A percentile compares a stretch with the other conserved stretches of the same genome.
Conservation (phyloP, 2,797 vertebrate genomes). For the Smutsia temminckii region DNA sequence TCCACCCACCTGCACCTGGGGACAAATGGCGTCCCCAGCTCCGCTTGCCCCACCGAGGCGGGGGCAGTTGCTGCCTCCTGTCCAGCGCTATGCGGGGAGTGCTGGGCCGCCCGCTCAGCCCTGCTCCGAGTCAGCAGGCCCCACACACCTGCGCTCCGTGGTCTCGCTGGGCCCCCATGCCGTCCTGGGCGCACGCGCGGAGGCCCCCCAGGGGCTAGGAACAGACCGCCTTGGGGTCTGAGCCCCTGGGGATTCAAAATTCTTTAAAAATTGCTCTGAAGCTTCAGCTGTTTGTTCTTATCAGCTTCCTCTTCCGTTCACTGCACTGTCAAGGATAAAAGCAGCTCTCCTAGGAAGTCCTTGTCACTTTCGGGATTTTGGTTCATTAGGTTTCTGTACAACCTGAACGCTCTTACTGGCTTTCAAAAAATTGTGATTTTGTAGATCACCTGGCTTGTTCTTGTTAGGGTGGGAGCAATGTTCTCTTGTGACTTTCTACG, state of each 20-base stretch:
- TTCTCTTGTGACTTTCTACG: not conserved
- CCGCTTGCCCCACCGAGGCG: not conserved
- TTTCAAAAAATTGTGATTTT: not conserved
- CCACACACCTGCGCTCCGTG: too few relatives aligned
- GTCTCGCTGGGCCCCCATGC: not conserved
- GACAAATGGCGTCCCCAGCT: not conserved
- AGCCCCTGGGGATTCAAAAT: not conserved
- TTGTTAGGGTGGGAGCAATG: not conserved
- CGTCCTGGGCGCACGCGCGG: not conserved
- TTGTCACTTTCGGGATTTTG: not conserved
- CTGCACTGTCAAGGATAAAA: not conserved
- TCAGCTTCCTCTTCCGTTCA: not conserved
- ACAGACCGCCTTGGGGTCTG: not conserved
- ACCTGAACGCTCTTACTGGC: not conserved
- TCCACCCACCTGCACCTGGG: not conserved
- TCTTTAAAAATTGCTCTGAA: not conserved
- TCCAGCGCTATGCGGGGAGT: not conserved
- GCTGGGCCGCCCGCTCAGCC: not conserved
- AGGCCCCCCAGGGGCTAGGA: not conserved
- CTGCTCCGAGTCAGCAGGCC: not conserved
- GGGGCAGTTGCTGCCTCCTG: not conserved
- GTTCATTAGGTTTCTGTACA: slow-evolving; percentile 13
- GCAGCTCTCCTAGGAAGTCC: not conserved
- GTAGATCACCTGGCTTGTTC: not conserved
- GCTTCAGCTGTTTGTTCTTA: not conserved